phyloP scores from a whole-genome alignment of 1,140 invertebrate genomes.

The Thalassaphorura encarpata region DNA sequence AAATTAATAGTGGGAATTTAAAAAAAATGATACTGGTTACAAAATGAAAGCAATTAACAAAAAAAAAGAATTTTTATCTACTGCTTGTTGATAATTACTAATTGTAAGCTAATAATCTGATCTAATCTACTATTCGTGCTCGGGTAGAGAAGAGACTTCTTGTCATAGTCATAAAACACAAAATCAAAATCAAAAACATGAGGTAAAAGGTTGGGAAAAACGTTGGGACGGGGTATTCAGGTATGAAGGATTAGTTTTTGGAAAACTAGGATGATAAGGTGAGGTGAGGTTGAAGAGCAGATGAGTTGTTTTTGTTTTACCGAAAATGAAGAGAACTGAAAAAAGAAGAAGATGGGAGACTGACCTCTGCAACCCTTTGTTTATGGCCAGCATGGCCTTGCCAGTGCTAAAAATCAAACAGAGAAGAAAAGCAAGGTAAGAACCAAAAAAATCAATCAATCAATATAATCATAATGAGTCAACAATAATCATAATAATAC shows the following conservation, averaged over 20 bases:
- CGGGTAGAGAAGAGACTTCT: no score
- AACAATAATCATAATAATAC: background rate
- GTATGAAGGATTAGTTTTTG: background rate
- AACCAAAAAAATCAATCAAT: constrained; percentile 32
- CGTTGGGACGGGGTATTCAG: background rate
- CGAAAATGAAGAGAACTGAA: constrained; percentile 20
- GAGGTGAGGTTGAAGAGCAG: background rate
- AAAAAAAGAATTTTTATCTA: no score
- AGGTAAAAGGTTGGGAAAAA: no score
- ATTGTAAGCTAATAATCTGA: no score
- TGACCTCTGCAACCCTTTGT: constrained; percentile 79
- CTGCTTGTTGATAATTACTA: no score
- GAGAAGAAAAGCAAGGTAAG: constrained; percentile 42
- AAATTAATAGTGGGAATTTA: background rate
- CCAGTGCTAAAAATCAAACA: constrained; percentile 56
- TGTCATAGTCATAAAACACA: no score
- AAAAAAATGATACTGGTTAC: no score
- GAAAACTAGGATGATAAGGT: background rate
- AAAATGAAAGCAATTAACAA: no score
- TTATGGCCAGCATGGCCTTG: constrained; percentile 76
- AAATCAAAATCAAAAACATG: no score
- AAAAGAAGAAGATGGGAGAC: constrained; percentile 40
- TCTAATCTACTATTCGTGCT: no score
- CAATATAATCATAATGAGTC: background rate
- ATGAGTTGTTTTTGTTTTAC: constrained; percentile 1